Percentiles rank a stretch among this genome's conserved stretches.
Conservation (phyloP, 2,797 vertebrate genomes). For the Spinibarbus caldwelli region DNA sequence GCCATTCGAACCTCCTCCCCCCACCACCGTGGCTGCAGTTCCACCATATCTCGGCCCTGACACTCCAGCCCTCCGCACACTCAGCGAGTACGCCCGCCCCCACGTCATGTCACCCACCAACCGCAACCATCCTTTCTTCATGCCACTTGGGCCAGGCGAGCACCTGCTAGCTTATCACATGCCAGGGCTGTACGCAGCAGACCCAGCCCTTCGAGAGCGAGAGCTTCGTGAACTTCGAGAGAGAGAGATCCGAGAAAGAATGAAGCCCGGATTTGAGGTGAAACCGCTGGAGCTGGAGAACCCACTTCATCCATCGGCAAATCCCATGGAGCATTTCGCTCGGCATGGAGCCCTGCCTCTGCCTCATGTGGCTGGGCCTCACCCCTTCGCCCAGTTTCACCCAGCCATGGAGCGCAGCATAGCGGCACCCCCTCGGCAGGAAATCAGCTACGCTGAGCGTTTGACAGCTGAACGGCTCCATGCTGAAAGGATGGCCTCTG, state of each 20-base stretch:
- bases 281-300: conserved; percentile 95
- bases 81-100: conserved; percentile 96
- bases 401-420: conserved; percentile 92
- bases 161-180: conserved; percentile 96
- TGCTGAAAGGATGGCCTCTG: conserved; percentile 96
- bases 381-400: conserved; percentile 92
- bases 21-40: conserved; percentile 93
- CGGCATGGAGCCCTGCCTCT: conserved; percentile 91
- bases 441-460: conserved; percentile 95
- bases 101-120: conserved; percentile 97
- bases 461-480: conserved; percentile 96
- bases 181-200: conserved; percentile 92
- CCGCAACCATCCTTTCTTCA: conserved; percentile 96
- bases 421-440: conserved; percentile 89
- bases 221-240: conserved; percentile 94
- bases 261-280: conserved; percentile 98
- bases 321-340: conserved; percentile 97
- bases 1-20: conserved; percentile 86
- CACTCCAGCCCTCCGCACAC: conserved; percentile 92
- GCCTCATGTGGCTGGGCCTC: conserved; percentile 85
- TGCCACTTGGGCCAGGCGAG: conserved; percentile 91
- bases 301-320: conserved; percentile 86
- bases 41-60: conserved; percentile 96
- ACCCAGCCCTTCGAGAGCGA: conserved; percentile 90
- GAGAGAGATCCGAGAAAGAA: conserved; percentile 92